Percentiles rank a stretch among this genome's conserved stretches.
These are phyloP conservation scores for Eudasyphora cyanicolor DNA, from an alignment of 2,888 invertebrate species.

Conservation along the genomic window DNA sequence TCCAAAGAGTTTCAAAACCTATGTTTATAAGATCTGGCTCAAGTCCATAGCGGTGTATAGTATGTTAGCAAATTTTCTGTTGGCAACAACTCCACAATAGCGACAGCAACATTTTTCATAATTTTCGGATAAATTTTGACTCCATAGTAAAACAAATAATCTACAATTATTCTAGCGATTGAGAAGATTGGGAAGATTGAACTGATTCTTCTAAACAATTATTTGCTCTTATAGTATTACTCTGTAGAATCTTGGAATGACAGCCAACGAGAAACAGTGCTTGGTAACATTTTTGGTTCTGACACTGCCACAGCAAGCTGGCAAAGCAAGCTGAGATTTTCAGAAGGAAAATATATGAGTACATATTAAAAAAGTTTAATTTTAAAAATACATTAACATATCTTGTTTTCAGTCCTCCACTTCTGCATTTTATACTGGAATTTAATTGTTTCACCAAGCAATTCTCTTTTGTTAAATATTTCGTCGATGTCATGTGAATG, in stretches of 20 bases:
- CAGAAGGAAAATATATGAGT: not conserved
- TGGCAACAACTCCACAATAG: conserved; percentile 14
- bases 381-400: no score
- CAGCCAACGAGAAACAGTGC: conserved; percentile 21
- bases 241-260: not conserved
- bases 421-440: no score
- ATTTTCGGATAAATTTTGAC: conserved; percentile 24
- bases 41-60: not conserved
- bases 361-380: no score
- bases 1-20: conserved; percentile 40
- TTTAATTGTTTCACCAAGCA: no score
- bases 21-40: conserved; percentile 32
- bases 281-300: conserved; percentile 24
- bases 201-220: conserved; percentile 7
- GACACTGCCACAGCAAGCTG: conserved; percentile 26
- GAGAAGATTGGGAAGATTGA: no score
- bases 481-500: no score
- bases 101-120: conserved; percentile 18
- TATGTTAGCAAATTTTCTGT: conserved; percentile 10
- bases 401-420: no score
- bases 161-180: conserved; percentile 17
- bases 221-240: conserved; percentile 20
- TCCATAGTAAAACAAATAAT: conserved; percentile 1
- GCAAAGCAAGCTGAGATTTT: not conserved
- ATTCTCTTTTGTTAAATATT: no score